Evolutionary conservation across 2,888 invertebrate species (phyloP).

Genomic region (Pollenia amentaria): DNA sequence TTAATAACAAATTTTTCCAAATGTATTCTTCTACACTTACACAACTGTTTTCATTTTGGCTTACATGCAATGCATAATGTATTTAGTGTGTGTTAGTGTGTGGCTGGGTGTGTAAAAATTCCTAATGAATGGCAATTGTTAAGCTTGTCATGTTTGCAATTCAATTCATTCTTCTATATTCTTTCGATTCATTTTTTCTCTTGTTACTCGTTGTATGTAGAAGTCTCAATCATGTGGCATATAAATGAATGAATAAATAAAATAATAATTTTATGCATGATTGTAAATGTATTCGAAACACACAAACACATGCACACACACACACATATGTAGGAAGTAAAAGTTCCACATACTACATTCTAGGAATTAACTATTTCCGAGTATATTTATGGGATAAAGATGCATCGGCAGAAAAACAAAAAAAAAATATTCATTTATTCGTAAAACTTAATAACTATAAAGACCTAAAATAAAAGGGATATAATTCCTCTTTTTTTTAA

Average conservation of each 20-base stretch:
- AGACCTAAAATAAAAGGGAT: background rate
- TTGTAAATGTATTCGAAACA: background rate
- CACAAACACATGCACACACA: background rate
- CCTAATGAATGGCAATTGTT: constrained; percentile 66
- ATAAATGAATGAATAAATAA: constrained; percentile 7
- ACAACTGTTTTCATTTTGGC: no score
- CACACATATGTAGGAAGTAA: background rate
- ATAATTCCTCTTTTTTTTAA: background rate
- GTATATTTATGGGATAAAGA: no score
- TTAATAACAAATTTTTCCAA: background rate
- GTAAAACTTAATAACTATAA: no score
- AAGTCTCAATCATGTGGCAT: constrained; percentile 14
- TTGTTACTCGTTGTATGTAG: background rate
- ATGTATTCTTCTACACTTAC: background rate
- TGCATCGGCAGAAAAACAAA: no score
- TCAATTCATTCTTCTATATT: constrained; percentile 28
- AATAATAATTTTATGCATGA: constrained; percentile 19
- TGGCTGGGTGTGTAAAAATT: background rate
- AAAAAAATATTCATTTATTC: no score
- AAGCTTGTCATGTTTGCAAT: constrained; percentile 59
- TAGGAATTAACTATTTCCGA: no score
- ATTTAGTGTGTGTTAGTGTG: background rate
- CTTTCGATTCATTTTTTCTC: background rate
- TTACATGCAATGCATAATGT: background rate
- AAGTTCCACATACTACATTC: background rate